Conservation (phyloP, 2,113 vertebrate genomes). For the Litocranius walleri region DNA sequence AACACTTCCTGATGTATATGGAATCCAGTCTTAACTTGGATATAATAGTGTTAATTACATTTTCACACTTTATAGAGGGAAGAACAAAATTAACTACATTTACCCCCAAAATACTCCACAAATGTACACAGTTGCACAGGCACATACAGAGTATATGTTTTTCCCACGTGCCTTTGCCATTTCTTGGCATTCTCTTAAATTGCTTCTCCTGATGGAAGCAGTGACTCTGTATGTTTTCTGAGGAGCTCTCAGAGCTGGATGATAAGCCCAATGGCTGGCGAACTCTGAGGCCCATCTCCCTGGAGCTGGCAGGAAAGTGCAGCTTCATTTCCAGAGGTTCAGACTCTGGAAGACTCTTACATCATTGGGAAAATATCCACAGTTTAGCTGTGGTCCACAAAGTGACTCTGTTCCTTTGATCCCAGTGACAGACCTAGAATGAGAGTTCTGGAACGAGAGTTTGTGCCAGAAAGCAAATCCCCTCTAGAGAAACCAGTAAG, state of each 20-base stretch:
- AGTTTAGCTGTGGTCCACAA: conserved; percentile 37
- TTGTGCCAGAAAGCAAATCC: background rate
- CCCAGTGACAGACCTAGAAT: background rate
- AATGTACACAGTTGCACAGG: background rate
- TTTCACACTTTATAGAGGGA: conserved; percentile 27
- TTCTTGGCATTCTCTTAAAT: background rate
- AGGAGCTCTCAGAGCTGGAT: background rate
- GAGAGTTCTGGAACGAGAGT: background rate
- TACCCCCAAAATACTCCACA: background rate
- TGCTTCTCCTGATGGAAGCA: background rate
- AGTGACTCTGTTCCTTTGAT: conserved; percentile 16
- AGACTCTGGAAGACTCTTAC: background rate
- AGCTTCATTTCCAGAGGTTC: conserved; percentile 60
- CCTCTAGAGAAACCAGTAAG: background rate
- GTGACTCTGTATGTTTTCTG: background rate
- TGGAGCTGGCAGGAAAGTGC: background rate
- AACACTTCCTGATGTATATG: background rate
- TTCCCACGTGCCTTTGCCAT: background rate
- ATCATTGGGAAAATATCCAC: background rate
- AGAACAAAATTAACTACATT: background rate
- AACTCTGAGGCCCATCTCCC: background rate
- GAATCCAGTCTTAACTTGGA: conserved; percentile 14
- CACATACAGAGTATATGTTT: background rate
- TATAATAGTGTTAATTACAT: conserved; percentile 30
- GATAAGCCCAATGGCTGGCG: conserved; percentile 30